Base-by-base conservation (phyloP, 2,113 vertebrate genomes). In the Grus americana region DNA sequence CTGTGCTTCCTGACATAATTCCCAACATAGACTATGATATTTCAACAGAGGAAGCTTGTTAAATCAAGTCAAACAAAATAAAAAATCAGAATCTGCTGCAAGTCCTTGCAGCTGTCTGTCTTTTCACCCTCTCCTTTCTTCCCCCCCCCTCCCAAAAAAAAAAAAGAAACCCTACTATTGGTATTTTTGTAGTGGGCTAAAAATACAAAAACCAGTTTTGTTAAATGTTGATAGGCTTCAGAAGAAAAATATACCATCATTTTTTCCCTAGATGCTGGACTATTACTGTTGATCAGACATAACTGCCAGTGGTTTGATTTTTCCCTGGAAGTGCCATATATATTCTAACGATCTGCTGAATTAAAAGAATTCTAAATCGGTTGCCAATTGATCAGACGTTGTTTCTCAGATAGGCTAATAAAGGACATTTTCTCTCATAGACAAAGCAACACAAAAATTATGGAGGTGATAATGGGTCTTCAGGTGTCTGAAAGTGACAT, bases 1-100 rank as follows among this genome's bases (percentile, higher is more conserved):
- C 71, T 96, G 90, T 96, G 90, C 97, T 96, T 97, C 94, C 96
- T 96, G 97, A 97, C 95, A 97, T 91, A 95, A 97, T 93, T 96
- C 93, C 88, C 86, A 63, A 91, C 93, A 93, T 89, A 96, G 96
- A 79, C 36, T n/a, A 52, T 96, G 95, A 79, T 96, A 96, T 97
- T 97, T 96, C 93, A 96, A 92, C 94, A 95, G 82, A 96, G 93
- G 94, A 97, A 97, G 90, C 90, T 96, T 68, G 90, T 84, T 93
- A 92, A 95, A 90, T 94, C 93, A 84, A 93, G 93, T 96, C 97
- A 96, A 96, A 92, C 63, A 96, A 96, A 95, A 94, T 92, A 90
- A 87, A 95, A 92, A 88, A 81, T 65, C 65, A 20, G 75, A 90
- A 95, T 88, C 86, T 90, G 90, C 72, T 90, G 58, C 85, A 90